These are phyloP conservation scores for Arion vulgaris DNA, from an alignment of 1,140 invertebrate species.

Conservation along the genomic window DNA sequence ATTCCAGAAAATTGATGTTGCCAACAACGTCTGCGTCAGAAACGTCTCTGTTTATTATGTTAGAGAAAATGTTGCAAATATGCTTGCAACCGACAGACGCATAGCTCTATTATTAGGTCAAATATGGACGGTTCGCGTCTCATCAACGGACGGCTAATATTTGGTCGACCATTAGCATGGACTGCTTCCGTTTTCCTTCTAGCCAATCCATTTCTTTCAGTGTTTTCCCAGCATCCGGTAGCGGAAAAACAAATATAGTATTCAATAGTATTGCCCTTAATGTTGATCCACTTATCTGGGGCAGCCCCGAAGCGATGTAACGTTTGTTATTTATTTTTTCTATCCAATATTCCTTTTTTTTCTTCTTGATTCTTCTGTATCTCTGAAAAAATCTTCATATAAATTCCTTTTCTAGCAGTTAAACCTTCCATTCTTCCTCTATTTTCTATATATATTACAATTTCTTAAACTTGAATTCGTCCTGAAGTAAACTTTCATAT, in stretches of 20 bases:
- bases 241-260: background rate
- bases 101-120: conserved; percentile 10
- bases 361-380: background rate
- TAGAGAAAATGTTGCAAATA: background rate
- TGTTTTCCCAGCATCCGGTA: background rate
- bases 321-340: background rate
- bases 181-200: background rate
- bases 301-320: background rate
- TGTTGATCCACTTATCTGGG: conserved; percentile 4
- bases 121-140: background rate
- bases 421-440: background rate
- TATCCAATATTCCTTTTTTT: background rate
- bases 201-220: background rate
- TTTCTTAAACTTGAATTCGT: too few relatives aligned
- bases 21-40: background rate
- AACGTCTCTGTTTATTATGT: background rate
- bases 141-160: background rate
- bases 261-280: background rate
- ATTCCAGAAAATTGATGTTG: background rate
- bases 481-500: background rate
- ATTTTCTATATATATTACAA: background rate
- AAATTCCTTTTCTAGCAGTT: background rate
- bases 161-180: background rate
- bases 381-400: background rate
- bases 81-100: background rate